Evolutionary conservation across 2,113 vertebrate species (phyloP).

Genomic region (Columbina picui): DNA sequence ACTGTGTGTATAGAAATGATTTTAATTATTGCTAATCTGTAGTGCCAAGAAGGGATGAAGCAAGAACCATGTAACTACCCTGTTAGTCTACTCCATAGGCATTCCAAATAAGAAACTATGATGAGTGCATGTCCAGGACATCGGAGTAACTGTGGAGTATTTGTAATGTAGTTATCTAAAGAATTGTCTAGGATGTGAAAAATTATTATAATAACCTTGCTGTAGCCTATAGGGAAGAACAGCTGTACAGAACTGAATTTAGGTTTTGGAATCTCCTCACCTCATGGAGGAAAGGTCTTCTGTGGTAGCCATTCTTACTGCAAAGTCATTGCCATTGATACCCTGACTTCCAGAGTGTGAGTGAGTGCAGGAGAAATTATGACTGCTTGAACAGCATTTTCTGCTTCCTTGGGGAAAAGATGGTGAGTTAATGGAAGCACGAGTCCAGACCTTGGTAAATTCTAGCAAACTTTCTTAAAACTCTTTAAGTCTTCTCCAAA

Average conservation of each 20-base stretch:
- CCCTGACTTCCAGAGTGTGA: neutral
- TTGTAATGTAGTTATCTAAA: neutral
- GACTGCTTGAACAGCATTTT: neutral
- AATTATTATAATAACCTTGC: neutral
- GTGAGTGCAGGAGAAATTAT: neutral
- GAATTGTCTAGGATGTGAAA: neutral
- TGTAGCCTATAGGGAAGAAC: neutral
- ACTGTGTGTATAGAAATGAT: neutral
- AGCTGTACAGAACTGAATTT: neutral
- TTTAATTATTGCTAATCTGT: neutral
- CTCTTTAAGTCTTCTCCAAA: neutral
- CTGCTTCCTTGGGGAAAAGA: neutral
- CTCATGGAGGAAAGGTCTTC: neutral
- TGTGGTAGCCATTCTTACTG: neutral
- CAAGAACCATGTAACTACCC: neutral
- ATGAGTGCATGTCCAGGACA: neutral
- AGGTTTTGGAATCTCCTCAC: neutral
- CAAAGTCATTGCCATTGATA: neutral
- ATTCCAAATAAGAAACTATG: neutral
- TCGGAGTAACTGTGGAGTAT: neutral
- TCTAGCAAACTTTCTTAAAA: neutral
- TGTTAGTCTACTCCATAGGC: neutral
- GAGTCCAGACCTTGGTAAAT: neutral
- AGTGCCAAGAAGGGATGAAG: neutral
- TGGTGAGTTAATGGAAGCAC: neutral